These are phyloP conservation scores for Daubentonia madagascariensis DNA, from an alignment of 2,113 vertebrate species.

Conservation along the genomic window DNA sequence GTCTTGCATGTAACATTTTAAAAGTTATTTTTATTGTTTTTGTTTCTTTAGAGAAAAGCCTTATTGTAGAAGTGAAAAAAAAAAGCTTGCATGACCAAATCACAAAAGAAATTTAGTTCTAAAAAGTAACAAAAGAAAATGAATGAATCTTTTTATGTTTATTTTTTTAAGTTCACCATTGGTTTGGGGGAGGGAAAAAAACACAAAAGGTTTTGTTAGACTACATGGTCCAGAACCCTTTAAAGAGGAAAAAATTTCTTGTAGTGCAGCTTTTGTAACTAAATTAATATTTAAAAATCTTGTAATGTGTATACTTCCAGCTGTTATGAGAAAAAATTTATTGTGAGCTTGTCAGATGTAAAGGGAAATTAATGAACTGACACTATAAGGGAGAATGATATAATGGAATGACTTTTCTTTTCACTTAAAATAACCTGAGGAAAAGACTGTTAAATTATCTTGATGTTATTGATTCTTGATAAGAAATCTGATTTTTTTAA, in stretches of 20 bases:
- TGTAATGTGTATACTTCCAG: constrained; percentile 78
- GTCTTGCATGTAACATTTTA: constrained; percentile 39
- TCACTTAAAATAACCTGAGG: constrained; percentile 69
- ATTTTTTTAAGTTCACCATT: not conserved
- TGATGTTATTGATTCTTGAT: not conserved
- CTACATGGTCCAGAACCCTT: constrained; percentile 73
- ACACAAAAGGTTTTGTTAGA: constrained; percentile 74
- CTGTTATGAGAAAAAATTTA: constrained; percentile 77
- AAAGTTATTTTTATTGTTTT: constrained; percentile 53
- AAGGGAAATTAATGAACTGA: constrained; percentile 73
- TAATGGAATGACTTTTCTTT: constrained; percentile 69
- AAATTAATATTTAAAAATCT: constrained; percentile 81
- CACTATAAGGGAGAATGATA: not conserved
- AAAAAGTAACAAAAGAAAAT: constrained; percentile 14
- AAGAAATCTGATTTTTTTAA: not conserved
- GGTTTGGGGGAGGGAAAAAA: not conserved
- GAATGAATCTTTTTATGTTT: not conserved
- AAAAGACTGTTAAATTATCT: constrained; percentile 34
- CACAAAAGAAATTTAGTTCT: constrained; percentile 31
- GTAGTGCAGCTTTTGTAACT: constrained; percentile 77
- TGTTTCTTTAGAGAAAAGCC: constrained; percentile 32
- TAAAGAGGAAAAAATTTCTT: constrained; percentile 78
- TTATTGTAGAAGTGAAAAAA: not conserved
- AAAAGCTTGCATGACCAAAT: constrained; percentile 29
- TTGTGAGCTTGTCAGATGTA: constrained; percentile 72